These are phyloP conservation scores for Mus caroli DNA, from an alignment of 2,797 vertebrate genomes.

Conservation along the genomic window DNA sequence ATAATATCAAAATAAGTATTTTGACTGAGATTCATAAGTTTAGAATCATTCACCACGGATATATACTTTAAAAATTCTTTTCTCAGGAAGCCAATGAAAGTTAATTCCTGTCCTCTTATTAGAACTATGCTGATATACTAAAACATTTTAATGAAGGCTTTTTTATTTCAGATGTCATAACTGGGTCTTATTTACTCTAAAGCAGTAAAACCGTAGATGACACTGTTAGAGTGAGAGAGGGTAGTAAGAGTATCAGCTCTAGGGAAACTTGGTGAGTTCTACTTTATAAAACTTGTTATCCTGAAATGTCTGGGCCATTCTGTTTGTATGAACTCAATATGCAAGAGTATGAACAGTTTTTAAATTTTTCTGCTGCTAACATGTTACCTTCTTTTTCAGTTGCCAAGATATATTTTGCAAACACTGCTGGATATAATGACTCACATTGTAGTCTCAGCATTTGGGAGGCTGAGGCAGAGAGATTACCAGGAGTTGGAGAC, in stretches of 20 bases:
- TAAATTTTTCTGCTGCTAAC: conserved; percentile 43
- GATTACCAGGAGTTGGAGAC: background rate
- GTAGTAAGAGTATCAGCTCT: conserved; percentile 33
- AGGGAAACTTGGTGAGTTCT: conserved; percentile 46
- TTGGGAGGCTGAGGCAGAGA: background rate
- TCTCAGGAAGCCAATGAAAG: conserved; percentile 26
- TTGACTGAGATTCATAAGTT: conserved; percentile 36
- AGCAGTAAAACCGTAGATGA: conserved; percentile 29
- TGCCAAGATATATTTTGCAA: conserved; percentile 2
- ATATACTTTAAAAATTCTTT: conserved; percentile 6
- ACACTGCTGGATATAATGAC: background rate
- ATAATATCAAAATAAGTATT: conserved; percentile 55
- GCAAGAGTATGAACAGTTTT: conserved; percentile 51
- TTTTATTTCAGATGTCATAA: conserved; percentile 62
- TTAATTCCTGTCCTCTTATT: conserved; percentile 53
- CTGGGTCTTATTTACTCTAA: conserved; percentile 64
- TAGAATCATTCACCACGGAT: conserved; percentile 45
- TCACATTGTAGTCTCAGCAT: background rate
- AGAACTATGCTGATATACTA: conserved; percentile 1
- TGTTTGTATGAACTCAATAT: conserved; percentile 56
- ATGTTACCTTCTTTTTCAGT: conserved; percentile 38
- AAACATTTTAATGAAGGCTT: conserved; percentile 52
- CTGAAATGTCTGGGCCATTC: conserved; percentile 37
- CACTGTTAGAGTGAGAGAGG: conserved; percentile 59
- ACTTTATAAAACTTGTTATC: conserved; percentile 50